Evolutionary conservation across 2,888 invertebrate genomes (phyloP).

Genomic region (Rapana venosa): DNA sequence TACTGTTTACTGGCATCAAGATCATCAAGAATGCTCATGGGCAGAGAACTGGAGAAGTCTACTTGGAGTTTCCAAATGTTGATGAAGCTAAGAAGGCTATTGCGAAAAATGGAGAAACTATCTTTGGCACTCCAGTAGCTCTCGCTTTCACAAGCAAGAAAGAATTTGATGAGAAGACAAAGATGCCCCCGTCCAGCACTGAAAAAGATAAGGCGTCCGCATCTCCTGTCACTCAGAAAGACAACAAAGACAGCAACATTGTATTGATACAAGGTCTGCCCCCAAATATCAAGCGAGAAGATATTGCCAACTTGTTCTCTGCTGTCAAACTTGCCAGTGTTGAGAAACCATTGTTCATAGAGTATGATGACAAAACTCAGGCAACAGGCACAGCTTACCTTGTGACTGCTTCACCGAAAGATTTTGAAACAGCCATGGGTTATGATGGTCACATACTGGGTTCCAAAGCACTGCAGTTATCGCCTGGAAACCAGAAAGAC

Average conservation of each 20-base stretch:
- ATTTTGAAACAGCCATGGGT: slow-evolving; percentile 85
- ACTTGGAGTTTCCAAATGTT: slow-evolving; percentile 86
- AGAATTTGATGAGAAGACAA: slow-evolving; percentile 83
- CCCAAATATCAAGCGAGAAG: slow-evolving; percentile 77
- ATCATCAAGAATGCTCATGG: slow-evolving; percentile 90
- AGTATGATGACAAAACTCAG: slow-evolving; percentile 72
- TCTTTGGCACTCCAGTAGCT: slow-evolving; percentile 85
- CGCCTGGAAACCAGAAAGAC: slow-evolving; percentile 55
- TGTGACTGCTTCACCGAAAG: slow-evolving; percentile 85
- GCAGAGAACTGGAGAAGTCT: slow-evolving; percentile 87
- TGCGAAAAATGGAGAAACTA: slow-evolving; percentile 82
- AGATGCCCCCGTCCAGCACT: slow-evolving; percentile 20
- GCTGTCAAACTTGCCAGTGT: slow-evolving; percentile 87
- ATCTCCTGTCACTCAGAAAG: background rate
- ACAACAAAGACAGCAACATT: slow-evolving; percentile 42
- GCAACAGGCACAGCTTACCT: slow-evolving; percentile 86
- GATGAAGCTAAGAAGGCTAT: slow-evolving; percentile 87
- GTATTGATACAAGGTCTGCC: slow-evolving; percentile 61
- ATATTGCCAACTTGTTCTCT: slow-evolving; percentile 95
- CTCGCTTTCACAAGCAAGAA: slow-evolving; percentile 86
- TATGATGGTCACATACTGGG: slow-evolving; percentile 81
- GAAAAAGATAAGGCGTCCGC: background rate
- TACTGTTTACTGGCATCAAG: slow-evolving; percentile 91
- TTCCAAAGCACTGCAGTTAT: slow-evolving; percentile 60
- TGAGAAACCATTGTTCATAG: slow-evolving; percentile 83